Base-by-base conservation (phyloP, 2,113 vertebrate species). In the Varanus komodoensis region DNA sequence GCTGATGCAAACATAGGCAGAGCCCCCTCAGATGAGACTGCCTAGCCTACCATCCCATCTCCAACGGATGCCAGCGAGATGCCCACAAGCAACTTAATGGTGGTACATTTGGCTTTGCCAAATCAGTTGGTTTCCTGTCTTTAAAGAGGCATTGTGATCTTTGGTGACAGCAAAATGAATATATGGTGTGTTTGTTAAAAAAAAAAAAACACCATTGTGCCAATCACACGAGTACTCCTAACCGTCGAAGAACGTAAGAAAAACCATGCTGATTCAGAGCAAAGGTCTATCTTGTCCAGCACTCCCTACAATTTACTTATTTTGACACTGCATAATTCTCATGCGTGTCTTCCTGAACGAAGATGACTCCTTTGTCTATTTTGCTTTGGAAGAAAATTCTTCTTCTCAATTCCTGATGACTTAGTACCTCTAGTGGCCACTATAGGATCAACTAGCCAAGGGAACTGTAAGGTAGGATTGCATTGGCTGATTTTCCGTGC, bases 351-450 rank as follows among this genome's bases (percentile, higher is more conserved):
- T 34, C 61, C n/a, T 6, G n/a, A 29, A 0, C 8, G 32, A 4
- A 8, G 52, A 77, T 57, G 44, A 71, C n/a, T 34, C 48, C 69
- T 7, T 84, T 68, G 27, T 11, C 23, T 52, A 25, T 15, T 2
- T 79, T 52, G 11, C 44, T 73, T 71, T 27, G n/a, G 34, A 82
- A 34, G 23, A 64, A 85, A 8, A 29, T 19, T 6, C 25, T 52
- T 17, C 52, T 48, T 6, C 4, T 17, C 4, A 54, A 86, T 73
- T 32, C 19, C 15, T 86, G 69, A 54, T 86, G 29, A 17, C 34
- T 74, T 86, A 54, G 84, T 52, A 54, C 84, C 84, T 19, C 84
- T 86, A 73, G 84, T 86, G 84, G 84, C 29, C 29, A 73, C 23
- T 74, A 8, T 54, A 54, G 9, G 68, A 15, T 9, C 73, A 25